Evolutionary conservation across 2,113 vertebrate genomes (phyloP).

Genomic region (Garra rufa): DNA sequence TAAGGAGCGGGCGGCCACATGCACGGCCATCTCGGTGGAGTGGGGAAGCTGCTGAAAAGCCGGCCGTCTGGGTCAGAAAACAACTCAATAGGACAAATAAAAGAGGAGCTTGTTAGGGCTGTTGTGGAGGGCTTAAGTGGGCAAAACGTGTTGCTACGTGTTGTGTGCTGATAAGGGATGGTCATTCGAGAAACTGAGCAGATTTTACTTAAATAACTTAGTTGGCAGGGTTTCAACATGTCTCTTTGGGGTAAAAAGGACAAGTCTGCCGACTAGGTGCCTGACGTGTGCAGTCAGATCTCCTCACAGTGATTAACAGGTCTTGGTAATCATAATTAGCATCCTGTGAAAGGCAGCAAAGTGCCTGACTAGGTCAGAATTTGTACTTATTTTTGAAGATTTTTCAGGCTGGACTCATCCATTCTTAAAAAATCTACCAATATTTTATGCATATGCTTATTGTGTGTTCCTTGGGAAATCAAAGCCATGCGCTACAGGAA

Average conservation of each 20-base stretch:
- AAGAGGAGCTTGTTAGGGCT: conserved; percentile 38
- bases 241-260: neutral
- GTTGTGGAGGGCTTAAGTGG: conserved; percentile 8
- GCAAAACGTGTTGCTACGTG: neutral
- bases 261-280: neutral
- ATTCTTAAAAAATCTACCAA: neutral
- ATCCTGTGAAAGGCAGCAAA: neutral
- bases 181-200: neutral
- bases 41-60: conserved; percentile 62
- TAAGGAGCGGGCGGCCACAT: conserved; percentile 75
- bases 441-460: neutral
- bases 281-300: conserved; percentile 10
- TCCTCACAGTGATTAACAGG: conserved; percentile 34
- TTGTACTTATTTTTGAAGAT: neutral
- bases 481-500: neutral
- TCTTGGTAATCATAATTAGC: conserved; percentile 17
- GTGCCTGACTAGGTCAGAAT: neutral
- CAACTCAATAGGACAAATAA: conserved; percentile 46
- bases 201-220: neutral
- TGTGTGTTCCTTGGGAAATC: conserved; percentile 1
- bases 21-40: conserved; percentile 82
- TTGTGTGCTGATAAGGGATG: conserved; percentile 1
- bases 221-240: conserved; percentile 1
- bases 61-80: conserved; percentile 55
- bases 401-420: neutral